A percentile compares a stretch with the other conserved stretches of the same genome.
Conservation (phyloP, 2,888 invertebrate genomes). For the Hetaerina titia region DNA sequence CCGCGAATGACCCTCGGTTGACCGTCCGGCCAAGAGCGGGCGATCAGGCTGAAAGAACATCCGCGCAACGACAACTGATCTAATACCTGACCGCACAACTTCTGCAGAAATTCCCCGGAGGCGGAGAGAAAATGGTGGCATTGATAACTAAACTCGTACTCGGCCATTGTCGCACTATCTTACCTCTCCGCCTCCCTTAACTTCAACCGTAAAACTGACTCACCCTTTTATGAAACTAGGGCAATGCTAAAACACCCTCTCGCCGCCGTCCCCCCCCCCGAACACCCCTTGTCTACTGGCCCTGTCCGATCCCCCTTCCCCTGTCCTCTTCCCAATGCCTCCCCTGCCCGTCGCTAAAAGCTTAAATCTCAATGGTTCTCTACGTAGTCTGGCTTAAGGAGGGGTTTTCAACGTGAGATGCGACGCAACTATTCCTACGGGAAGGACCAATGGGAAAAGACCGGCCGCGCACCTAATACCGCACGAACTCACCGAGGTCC, state of each 20-base stretch:
- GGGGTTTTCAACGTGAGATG: background rate
- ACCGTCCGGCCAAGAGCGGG: background rate
- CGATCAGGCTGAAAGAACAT: background rate
- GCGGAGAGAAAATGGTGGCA: background rate
- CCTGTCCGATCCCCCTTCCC: background rate
- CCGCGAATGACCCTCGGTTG: background rate
- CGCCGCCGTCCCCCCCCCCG: background rate
- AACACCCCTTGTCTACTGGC: background rate
- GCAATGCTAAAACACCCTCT: conserved; percentile 16
- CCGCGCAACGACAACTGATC: background rate
- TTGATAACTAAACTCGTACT: background rate
- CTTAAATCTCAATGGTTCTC: conserved; percentile 37
- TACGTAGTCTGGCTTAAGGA: conserved; percentile 8
- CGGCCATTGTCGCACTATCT: background rate
- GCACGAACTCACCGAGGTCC: background rate
- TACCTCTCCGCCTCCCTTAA: background rate
- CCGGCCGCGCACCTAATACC: background rate
- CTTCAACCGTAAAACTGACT: conserved; percentile 23
- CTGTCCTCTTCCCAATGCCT: background rate
- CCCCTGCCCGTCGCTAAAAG: background rate
- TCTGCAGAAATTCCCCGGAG: background rate
- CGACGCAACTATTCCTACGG: conserved; percentile 1
- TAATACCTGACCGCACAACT: background rate
- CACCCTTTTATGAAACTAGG: conserved; percentile 34
- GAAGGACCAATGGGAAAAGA: background rate